Evolutionary conservation across 2,113 vertebrate species (phyloP).

Genomic region (Meriones unguiculatus): DNA sequence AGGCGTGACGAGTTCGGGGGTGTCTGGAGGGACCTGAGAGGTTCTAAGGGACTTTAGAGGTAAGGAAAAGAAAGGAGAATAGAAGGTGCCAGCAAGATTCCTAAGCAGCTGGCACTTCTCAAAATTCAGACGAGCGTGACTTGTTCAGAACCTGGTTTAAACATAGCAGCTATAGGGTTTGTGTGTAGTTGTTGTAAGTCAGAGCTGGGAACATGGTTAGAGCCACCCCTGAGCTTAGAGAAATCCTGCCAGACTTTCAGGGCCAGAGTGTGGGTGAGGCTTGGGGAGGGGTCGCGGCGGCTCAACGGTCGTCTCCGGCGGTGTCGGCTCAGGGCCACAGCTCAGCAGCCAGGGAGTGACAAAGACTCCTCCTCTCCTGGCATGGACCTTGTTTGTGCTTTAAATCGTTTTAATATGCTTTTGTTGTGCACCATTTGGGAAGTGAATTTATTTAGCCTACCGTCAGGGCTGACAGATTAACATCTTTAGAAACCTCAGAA

Average conservation of each 20-base stretch:
- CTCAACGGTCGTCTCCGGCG: accelerated
- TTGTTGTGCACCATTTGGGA: slow-evolving; percentile 29
- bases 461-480: slow-evolving; percentile 17
- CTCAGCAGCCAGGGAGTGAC: background rate
- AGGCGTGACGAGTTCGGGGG: background rate
- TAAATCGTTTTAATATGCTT: slow-evolving; percentile 32
- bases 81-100: background rate
- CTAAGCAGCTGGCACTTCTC: background rate
- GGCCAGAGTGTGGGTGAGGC: accelerated
- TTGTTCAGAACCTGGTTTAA: background rate
- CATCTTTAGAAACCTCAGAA: background rate
- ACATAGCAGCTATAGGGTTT: background rate
- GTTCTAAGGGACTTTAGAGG: background rate
- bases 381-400: background rate
- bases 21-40: background rate
- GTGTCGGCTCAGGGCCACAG: too few relatives aligned
- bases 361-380: background rate
- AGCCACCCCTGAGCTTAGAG: background rate
- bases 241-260: background rate
- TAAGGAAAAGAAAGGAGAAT: background rate
- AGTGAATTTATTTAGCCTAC: slow-evolving; percentile 32
- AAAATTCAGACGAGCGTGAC: background rate
- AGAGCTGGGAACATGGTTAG: background rate
- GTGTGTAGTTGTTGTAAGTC: background rate
- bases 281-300: too few relatives aligned